Conservation (phyloP, 2,113 vertebrate genomes). For the Neomonachus schauinslandi region DNA sequence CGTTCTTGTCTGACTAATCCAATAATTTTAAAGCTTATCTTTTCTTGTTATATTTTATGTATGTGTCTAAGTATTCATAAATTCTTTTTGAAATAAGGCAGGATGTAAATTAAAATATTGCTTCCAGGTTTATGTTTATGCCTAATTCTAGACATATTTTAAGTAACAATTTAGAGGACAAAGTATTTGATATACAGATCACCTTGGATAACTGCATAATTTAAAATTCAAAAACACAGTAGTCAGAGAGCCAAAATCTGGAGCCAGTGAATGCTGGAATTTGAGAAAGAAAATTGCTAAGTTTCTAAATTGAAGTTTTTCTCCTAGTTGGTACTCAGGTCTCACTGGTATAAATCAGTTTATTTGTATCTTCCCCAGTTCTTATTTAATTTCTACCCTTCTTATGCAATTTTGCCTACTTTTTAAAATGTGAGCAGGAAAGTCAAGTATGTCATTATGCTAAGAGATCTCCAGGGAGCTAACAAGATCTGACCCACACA, state of each 20-base stretch:
- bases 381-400: neutral
- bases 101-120: constrained; percentile 20
- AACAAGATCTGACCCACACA: neutral
- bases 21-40: neutral
- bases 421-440: neutral
- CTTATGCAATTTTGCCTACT: neutral
- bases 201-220: neutral
- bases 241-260: neutral
- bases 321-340: neutral
- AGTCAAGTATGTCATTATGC: neutral
- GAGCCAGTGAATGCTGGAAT: neutral
- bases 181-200: neutral
- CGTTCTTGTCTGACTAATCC: neutral
- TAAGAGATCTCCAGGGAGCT: neutral
- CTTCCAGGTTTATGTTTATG: neutral
- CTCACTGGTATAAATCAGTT: neutral
- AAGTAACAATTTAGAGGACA: constrained; percentile 11
- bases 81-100: neutral
- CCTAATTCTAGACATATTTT: neutral
- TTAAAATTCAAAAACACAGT: neutral
- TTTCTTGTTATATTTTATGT: neutral
- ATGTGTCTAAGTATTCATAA: constrained; percentile 7
- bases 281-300: neutral
- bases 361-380: neutral
- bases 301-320: neutral